These are phyloP conservation scores for Drosophila sulfurigaster DNA, from an alignment of 1,140 invertebrate genomes.

Conservation along the genomic window DNA sequence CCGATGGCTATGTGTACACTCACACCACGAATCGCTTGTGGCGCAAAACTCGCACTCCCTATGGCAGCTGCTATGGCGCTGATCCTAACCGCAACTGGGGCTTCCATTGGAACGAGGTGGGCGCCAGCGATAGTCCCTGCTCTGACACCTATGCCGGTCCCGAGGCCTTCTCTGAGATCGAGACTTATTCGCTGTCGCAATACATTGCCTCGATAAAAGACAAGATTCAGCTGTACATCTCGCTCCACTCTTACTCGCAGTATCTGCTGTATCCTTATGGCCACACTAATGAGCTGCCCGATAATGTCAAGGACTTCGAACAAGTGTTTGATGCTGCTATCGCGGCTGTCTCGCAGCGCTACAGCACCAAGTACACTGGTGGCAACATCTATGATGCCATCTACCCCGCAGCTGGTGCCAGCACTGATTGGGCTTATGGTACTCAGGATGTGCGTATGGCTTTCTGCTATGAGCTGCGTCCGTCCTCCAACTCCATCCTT, in stretches of 20 bases:
- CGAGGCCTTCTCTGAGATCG: conserved; percentile 87
- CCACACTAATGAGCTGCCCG: conserved; percentile 72
- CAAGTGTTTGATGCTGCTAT: conserved; percentile 83
- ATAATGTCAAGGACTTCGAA: conserved; percentile 63
- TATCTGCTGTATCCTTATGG: conserved; percentile 85
- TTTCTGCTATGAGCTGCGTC: conserved; percentile 89
- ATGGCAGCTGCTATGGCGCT: conserved; percentile 87
- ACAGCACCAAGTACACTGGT: conserved; percentile 85
- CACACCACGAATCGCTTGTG: conserved; percentile 88
- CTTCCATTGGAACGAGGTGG: conserved; percentile 88
- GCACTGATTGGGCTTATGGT: conserved; percentile 91
- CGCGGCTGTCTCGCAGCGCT: conserved; percentile 81
- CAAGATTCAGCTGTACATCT: conserved; percentile 85
- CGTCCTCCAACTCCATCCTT: conserved; percentile 86
- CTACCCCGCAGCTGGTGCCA: conserved; percentile 86
- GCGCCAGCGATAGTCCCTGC: conserved; percentile 87
- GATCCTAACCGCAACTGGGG: conserved; percentile 92
- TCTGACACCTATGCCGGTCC: conserved; percentile 87
- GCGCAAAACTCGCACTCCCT: conserved; percentile 89
- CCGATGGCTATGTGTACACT: conserved; percentile 92
- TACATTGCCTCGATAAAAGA: conserved; percentile 82
- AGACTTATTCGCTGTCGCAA: conserved; percentile 85
- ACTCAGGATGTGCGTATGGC: conserved; percentile 88
- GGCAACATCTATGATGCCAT: conserved; percentile 86
- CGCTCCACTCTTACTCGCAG: conserved; percentile 86